A percentile compares a stretch with the other conserved stretches of the same genome.
Conservation (phyloP, 2,888 invertebrate species). For the Acronicta leporina region DNA sequence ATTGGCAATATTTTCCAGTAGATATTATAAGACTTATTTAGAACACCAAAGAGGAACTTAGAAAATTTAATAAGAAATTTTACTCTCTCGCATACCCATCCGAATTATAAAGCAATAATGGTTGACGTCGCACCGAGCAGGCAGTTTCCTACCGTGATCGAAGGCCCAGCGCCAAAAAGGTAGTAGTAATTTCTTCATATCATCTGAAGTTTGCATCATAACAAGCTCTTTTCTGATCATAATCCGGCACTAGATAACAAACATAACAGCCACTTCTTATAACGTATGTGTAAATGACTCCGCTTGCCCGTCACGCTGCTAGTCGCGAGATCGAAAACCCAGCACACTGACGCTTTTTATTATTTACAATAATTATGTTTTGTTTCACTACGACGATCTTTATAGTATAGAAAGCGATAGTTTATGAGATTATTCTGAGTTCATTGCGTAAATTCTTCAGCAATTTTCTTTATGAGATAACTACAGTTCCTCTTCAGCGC, state of each 20-base stretch:
- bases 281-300: slow-evolving; percentile 49
- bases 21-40: too few species aligned
- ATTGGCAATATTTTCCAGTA: too few species aligned
- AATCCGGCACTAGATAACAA: slow-evolving; percentile 37
- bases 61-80: too few species aligned
- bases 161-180: background rate
- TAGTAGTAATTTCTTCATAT: background rate
- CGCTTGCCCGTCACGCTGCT: slow-evolving; percentile 68
- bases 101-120: too few species aligned
- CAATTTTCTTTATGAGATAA: slow-evolving; percentile 8
- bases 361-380: slow-evolving; percentile 52
- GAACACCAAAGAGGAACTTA: too few species aligned
- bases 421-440: slow-evolving; percentile 38
- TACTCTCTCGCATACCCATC: too few species aligned
- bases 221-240: slow-evolving; percentile 20
- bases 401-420: slow-evolving; percentile 59
- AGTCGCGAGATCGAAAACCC: slow-evolving; percentile 73
- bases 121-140: too few species aligned
- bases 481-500: background rate
- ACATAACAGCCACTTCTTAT: slow-evolving; percentile 26
- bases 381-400: slow-evolving; percentile 53
- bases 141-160: background rate
- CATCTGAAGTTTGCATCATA: slow-evolving; percentile 5
- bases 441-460: slow-evolving; percentile 21
- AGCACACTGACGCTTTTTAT: slow-evolving; percentile 43